phyloP scores from a whole-genome alignment of 2,113 vertebrate genomes.

The Mus musculus region GRCm39 chr2:54430501-54431000 shows the following conservation, averaged over 20 bases:
- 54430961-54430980: not conserved
- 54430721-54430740: not conserved
- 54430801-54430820: not conserved
- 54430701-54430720: not conserved
- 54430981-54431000: not conserved
- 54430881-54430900: not conserved
- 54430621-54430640: not conserved
- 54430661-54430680: not conserved
- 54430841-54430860: not conserved
- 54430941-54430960: not conserved
- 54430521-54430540: not conserved
- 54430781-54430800: not conserved
- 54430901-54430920: not conserved
- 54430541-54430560: not conserved
- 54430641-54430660: not conserved
- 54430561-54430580: not conserved
- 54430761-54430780: not conserved
- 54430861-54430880: not conserved
- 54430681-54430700: not conserved
- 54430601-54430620: not conserved
- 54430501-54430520: not conserved
- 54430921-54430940: not conserved
- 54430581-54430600: not conserved
- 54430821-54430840: not conserved
- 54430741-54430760: not conserved